Conservation (phyloP, 2,113 vertebrate species). For the Albula glossodonta region DNA sequence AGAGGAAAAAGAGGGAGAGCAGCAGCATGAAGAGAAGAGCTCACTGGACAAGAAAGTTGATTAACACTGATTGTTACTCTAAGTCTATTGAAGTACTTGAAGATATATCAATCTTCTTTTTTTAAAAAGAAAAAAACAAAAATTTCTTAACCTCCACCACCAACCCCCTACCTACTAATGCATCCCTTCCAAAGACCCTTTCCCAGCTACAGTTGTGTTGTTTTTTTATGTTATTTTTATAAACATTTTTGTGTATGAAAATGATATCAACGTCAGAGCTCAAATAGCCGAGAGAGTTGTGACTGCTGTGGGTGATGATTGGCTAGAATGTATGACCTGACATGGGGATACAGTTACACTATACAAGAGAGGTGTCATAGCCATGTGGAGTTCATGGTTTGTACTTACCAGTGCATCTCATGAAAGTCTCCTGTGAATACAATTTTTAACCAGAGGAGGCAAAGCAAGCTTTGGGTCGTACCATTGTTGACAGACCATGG, state of each 20-base stretch:
- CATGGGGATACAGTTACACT: neutral
- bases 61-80: conserved; percentile 27
- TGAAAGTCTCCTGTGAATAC: no score
- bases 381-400: no score
- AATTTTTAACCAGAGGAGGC: neutral
- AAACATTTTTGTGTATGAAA: neutral
- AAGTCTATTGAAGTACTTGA: conserved; percentile 4
- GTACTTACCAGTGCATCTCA: no score
- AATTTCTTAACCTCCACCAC: conserved; percentile 6
- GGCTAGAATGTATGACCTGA: neutral
- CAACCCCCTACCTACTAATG: neutral
- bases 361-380: no score
- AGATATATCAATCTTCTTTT: conserved; percentile 18
- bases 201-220: neutral
- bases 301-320: neutral
- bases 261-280: neutral
- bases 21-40: conserved; percentile 44
- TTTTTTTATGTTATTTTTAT: neutral
- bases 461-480: neutral
- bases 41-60: conserved; percentile 50
- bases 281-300: neutral
- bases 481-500: neutral
- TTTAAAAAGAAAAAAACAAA: neutral
- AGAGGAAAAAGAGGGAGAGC: conserved; percentile 15
- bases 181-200: neutral